Conservation (phyloP, 2,797 vertebrate species). For the Atherinosoma microstoma region DNA sequence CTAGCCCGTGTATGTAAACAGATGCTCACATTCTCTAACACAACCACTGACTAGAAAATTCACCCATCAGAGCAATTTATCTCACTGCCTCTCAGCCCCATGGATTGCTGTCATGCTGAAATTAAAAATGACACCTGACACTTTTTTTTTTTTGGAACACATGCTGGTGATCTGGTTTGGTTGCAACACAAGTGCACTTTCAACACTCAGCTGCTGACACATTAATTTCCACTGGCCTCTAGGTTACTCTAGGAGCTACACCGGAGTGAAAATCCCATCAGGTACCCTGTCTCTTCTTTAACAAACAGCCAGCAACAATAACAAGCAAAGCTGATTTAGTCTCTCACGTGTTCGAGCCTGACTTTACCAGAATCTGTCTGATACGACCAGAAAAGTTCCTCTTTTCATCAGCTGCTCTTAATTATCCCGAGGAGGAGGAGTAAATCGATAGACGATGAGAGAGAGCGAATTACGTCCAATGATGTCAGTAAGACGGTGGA, state of each 20-base stretch:
- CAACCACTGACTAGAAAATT: conserved; percentile 42
- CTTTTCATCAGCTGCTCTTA: background rate
- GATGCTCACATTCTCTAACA: conserved; percentile 47
- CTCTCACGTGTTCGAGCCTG: background rate
- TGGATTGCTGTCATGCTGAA: conserved; percentile 34
- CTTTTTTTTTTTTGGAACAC: conserved; percentile 13
- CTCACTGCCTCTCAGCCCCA: conserved; percentile 37
- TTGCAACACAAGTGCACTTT: conserved; percentile 22
- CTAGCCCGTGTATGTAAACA: conserved; percentile 36
- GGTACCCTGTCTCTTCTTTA: conserved; percentile 11
- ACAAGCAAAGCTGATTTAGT: background rate
- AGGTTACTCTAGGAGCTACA: conserved; percentile 37
- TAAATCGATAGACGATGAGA: conserved; percentile 36
- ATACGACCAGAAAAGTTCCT: background rate
- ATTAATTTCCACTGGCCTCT: conserved; percentile 10
- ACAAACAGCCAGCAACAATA: background rate
- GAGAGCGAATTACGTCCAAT: conserved; percentile 12
- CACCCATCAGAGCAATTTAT: conserved; percentile 46
- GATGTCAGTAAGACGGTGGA: conserved; percentile 10
- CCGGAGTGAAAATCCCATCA: conserved; percentile 29
- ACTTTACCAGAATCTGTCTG: background rate
- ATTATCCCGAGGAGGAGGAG: conserved; percentile 2
- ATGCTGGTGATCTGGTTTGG: conserved; percentile 24
- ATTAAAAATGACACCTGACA: conserved; percentile 68
- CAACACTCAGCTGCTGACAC: background rate